Conservation (phyloP, 2,113 vertebrate genomes). For the Alaudala cheleensis region DNA sequence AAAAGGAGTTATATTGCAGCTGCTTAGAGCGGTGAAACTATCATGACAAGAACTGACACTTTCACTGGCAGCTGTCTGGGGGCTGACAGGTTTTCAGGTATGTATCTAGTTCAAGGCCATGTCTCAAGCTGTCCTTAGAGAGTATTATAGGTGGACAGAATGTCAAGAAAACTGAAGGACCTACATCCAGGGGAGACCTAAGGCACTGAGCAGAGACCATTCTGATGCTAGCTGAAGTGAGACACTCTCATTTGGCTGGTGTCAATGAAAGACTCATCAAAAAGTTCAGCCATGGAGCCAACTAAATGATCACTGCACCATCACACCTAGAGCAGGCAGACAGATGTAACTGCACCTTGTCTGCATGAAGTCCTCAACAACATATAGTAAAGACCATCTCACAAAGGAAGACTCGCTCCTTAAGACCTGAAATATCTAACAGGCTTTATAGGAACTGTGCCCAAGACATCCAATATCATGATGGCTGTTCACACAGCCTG, state of each 20-base stretch:
- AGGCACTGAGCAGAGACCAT: not conserved
- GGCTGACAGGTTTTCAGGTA: not conserved
- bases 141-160: not conserved
- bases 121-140: not conserved
- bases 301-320: not conserved
- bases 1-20: not conserved
- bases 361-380: not conserved
- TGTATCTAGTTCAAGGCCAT: not conserved
- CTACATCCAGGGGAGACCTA: not conserved
- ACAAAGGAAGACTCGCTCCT: not conserved
- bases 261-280: not conserved
- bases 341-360: not conserved
- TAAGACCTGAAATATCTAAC: not conserved
- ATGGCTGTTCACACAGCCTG: not conserved
- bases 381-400: not conserved
- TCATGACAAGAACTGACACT: not conserved
- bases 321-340: not conserved
- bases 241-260: fast-evolving
- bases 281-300: not conserved
- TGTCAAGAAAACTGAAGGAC: not conserved
- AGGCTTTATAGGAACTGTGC: not conserved
- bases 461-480: not conserved
- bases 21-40: not conserved
- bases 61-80: not conserved
- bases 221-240: not conserved